Evolutionary conservation across 2,113 vertebrate species (phyloP).

Genomic region (Oreochromis niloticus): DNA sequence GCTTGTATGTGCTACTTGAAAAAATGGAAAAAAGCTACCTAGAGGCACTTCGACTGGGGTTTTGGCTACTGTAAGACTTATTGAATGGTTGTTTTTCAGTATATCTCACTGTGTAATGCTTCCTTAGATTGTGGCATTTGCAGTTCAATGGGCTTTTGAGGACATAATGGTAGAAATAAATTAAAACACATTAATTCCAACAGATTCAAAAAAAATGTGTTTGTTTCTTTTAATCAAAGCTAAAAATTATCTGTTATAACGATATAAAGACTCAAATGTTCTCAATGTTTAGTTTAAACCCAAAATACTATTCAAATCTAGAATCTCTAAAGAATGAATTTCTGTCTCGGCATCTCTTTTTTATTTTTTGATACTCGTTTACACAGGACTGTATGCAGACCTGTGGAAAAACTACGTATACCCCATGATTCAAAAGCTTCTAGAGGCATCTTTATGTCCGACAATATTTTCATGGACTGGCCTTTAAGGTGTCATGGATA

Average conservation of each 20-base stretch:
- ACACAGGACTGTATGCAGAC: not conserved
- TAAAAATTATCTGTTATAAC: accelerated
- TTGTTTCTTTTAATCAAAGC: not conserved
- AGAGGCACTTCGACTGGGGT: not conserved
- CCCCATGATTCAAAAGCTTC: not conserved
- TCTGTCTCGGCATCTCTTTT: not conserved
- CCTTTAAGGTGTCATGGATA: accelerated
- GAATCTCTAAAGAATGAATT: not conserved
- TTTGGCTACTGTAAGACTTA: not conserved
- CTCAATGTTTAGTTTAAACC: not conserved
- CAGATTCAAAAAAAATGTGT: not conserved
- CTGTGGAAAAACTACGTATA: not conserved
- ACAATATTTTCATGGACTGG: not conserved
- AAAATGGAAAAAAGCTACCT: not conserved
- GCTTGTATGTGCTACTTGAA: not conserved
- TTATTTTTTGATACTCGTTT: not conserved
- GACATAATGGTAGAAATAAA: not conserved
- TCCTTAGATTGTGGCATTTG: not conserved
- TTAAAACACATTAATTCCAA: not conserved
- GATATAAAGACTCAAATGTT: not conserved
- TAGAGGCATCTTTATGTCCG: not conserved
- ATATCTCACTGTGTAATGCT: not conserved
- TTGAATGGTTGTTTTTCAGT: not conserved
- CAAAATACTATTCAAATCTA: not conserved
- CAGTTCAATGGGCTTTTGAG: not conserved